phyloP scores from a whole-genome alignment of 1,140 invertebrate species.

The Tenebrio molitor region DNA sequence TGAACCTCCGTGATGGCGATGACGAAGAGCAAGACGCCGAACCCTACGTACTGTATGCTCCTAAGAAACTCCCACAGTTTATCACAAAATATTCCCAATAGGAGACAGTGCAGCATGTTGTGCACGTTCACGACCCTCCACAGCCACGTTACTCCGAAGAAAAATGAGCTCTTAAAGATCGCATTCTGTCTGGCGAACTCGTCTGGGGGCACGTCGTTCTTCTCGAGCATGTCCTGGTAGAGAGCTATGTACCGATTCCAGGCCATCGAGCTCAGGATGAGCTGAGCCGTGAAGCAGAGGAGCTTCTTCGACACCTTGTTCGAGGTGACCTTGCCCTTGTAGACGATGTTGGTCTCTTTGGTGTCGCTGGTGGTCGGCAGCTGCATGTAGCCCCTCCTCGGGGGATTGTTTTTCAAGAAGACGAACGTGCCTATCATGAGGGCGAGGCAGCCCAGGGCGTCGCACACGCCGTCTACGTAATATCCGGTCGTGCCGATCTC shows the following conservation, averaged over 20 bases:
- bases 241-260: constrained; percentile 87
- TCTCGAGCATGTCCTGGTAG: constrained; percentile 82
- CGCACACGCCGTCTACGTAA: constrained; percentile 81
- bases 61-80: constrained; percentile 81
- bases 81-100: constrained; percentile 85
- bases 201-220: constrained; percentile 67
- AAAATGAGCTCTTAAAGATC: constrained; percentile 75
- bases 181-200: constrained; percentile 70
- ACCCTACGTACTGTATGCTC: constrained; percentile 75
- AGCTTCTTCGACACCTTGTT: constrained; percentile 76
- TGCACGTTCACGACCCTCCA: constrained; percentile 88
- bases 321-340: constrained; percentile 75
- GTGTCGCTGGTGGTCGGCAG: constrained; percentile 69
- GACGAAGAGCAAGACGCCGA: constrained; percentile 70
- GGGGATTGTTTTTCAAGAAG: constrained; percentile 78
- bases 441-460: constrained; percentile 78
- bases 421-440: constrained; percentile 76
- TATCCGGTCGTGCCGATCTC: constrained; percentile 80
- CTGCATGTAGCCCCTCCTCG: constrained; percentile 76
- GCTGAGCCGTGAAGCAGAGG: constrained; percentile 76
- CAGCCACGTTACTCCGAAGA: constrained; percentile 79
- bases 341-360: constrained; percentile 69
- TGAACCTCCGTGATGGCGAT: constrained; percentile 74
- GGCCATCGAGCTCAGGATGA: constrained; percentile 78
- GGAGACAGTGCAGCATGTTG: constrained; percentile 80